phyloP scores from a whole-genome alignment of 2,888 invertebrate genomes.

The Mesochorus sp. region DNA sequence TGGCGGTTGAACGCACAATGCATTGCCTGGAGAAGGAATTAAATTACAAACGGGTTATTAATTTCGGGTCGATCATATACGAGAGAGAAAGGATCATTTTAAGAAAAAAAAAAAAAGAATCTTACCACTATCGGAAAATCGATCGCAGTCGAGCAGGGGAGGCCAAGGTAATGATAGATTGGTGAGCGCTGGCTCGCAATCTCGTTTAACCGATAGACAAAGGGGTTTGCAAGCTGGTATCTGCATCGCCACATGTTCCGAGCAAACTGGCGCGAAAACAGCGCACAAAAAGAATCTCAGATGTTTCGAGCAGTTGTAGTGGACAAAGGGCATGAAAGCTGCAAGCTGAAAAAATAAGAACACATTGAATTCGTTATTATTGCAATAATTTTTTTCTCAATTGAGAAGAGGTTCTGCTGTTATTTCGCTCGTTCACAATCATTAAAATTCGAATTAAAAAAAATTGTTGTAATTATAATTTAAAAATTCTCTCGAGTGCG shows the following conservation, averaged over 20 bases:
- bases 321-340: conserved; percentile 88
- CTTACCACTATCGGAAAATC: conserved; percentile 88
- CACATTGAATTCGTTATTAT: conserved; percentile 6
- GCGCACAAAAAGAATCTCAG: conserved; percentile 94
- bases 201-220: conserved; percentile 89
- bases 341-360: conserved; percentile 85
- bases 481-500: neutral
- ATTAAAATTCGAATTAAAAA: too few relatives aligned
- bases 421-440: too few relatives aligned
- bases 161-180: conserved; percentile 87
- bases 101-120: too few relatives aligned
- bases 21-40: conserved; percentile 79
- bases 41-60: neutral
- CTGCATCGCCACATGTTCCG: conserved; percentile 91
- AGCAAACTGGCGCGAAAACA: conserved; percentile 95
- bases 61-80: too few relatives aligned
- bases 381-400: neutral
- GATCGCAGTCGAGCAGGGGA: conserved; percentile 89
- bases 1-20: conserved; percentile 81
- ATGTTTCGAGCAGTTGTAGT: conserved; percentile 91
- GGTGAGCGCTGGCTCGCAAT: conserved; percentile 88
- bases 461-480: too few relatives aligned
- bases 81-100: neutral
- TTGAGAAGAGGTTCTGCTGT: too few relatives aligned
- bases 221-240: conserved; percentile 94